Conservation (phyloP, 1,140 invertebrate genomes). For the Dreissena rostriformis region DNA sequence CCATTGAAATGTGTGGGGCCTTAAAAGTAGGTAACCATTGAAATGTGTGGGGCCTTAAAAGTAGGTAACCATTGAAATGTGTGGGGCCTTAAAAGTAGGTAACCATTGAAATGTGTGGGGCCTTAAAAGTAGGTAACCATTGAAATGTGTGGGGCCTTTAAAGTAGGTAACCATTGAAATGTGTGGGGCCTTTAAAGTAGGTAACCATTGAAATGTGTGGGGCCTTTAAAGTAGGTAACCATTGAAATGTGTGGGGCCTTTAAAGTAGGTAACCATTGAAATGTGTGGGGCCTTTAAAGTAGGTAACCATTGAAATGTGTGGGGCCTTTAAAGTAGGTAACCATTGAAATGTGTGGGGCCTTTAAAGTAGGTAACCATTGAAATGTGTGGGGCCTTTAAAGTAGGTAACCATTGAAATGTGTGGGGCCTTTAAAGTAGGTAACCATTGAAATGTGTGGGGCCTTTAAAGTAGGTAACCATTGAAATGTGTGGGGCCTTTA, state of each 20-base stretch:
- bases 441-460: conserved; percentile 99
- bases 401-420: too few species aligned
- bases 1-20: too few species aligned
- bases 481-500: too few species aligned
- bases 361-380: conserved; percentile 98
- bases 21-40: conserved; percentile 98
- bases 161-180: conserved; percentile 98
- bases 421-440: too few species aligned
- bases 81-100: too few species aligned
- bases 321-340: conserved; percentile 96
- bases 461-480: conserved; percentile 94
- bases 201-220: too few species aligned
- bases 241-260: conserved; percentile 99
- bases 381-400: conserved; percentile 99
- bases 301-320: conserved; percentile 98
- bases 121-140: conserved; percentile 94
- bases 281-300: too few species aligned
- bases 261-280: conserved; percentile 93
- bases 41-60: conserved; percentile 99
- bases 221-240: too few species aligned
- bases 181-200: conserved; percentile 98
- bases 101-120: conserved; percentile 99
- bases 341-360: too few species aligned
- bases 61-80: too few species aligned
- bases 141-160: too few species aligned